Evolutionary conservation across 2,888 invertebrate genomes (phyloP).

Genomic region (Argyra leucocephala): DNA sequence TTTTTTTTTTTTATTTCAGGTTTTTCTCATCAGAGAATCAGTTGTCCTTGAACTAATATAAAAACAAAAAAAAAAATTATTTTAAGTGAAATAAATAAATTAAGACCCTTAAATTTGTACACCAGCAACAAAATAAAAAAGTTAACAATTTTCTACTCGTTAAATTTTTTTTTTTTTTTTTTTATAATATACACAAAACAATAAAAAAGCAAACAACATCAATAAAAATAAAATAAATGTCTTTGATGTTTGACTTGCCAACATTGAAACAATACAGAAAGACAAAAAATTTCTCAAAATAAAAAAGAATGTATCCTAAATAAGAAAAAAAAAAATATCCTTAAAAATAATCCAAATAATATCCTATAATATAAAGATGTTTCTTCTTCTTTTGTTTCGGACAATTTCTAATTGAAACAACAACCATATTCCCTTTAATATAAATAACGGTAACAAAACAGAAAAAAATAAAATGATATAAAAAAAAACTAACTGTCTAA

Average conservation of each 20-base stretch:
- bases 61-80: neutral
- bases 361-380: neutral
- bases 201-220: too few species aligned
- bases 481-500: neutral
- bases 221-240: neutral
- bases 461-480: neutral
- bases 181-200: neutral
- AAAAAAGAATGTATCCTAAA: neutral
- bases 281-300: neutral
- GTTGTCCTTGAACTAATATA: neutral
- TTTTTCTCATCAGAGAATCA: neutral
- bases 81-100: neutral
- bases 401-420: conserved; percentile 3
- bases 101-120: neutral
- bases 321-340: neutral
- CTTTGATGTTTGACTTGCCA: neutral
- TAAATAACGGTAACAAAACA: neutral
- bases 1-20: neutral
- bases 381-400: neutral
- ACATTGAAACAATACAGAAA: neutral
- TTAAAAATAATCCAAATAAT: neutral
- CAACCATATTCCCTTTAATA: neutral
- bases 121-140: neutral
- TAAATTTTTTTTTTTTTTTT: neutral
- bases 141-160: neutral